These are phyloP conservation scores for Musca vetustissima DNA, from an alignment of 1,140 invertebrate species.

Conservation along the genomic window DNA sequence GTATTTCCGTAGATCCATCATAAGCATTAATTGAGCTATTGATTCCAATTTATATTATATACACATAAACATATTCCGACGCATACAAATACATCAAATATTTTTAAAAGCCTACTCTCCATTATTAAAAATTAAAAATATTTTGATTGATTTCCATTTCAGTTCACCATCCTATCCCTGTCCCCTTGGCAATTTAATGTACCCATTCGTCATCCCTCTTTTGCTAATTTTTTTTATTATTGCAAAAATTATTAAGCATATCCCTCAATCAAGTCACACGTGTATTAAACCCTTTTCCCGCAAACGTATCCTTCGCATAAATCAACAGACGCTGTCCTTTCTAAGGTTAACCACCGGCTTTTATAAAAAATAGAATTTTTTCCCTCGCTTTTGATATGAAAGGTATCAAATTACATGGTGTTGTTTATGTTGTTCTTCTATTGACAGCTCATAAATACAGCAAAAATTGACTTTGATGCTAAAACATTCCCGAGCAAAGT, in stretches of 20 bases:
- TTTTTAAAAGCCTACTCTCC: no score
- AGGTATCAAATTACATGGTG: conserved; percentile 7
- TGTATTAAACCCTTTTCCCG: conserved; percentile 6
- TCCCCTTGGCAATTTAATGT: no score
- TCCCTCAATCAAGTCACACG: conserved; percentile 11
- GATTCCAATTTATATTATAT: no score
- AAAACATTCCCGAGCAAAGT: no score
- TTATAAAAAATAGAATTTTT: conserved; percentile 13
- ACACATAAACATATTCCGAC: no score
- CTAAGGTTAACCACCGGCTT: conserved; percentile 8
- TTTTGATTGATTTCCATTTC: conserved; percentile 11
- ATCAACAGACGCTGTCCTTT: conserved; percentile 5
- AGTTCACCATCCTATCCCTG: no score
- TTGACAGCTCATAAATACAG: conserved; percentile 20
- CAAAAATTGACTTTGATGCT: not conserved
- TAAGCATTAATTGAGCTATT: no score
- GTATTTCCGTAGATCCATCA: no score
- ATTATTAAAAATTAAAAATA: not conserved
- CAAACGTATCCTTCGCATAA: conserved; percentile 6
- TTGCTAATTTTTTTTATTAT: not conserved
- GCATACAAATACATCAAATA: no score
- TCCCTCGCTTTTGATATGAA: not conserved
- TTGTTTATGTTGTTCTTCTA: not conserved
- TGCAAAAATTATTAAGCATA: conserved; percentile 22
- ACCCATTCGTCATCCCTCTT: not conserved